These are phyloP conservation scores for Autographa pulchrina DNA, from an alignment of 2,888 invertebrate genomes.

Conservation along the genomic window DNA sequence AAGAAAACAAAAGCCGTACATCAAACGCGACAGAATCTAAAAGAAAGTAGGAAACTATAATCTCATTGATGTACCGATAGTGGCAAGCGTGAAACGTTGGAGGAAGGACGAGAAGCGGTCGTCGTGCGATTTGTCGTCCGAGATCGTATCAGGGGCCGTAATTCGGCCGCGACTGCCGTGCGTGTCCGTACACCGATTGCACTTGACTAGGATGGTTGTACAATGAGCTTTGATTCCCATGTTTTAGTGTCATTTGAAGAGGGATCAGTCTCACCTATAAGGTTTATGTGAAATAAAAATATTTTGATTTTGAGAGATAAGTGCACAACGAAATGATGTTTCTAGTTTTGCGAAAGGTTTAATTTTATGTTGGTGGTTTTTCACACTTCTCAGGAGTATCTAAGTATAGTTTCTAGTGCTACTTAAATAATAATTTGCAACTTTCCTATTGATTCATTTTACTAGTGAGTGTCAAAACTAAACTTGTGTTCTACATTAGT, in stretches of 20 bases:
- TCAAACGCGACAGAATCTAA: slow-evolving; percentile 46
- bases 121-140: slow-evolving; percentile 79
- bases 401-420: too few relatives aligned
- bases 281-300: too few relatives aligned
- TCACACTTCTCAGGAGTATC: too few relatives aligned
- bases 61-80: slow-evolving; percentile 56
- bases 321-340: too few relatives aligned
- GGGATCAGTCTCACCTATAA: too few relatives aligned
- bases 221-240: slow-evolving; percentile 50
- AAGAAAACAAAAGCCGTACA: slow-evolving; percentile 38
- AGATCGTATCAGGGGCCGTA: slow-evolving; percentile 77
- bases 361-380: too few relatives aligned
- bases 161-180: slow-evolving; percentile 81
- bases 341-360: too few relatives aligned
- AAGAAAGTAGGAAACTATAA: slow-evolving; percentile 54
- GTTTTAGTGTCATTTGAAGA: not conserved
- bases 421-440: too few relatives aligned
- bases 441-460: too few relatives aligned
- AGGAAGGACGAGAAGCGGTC: slow-evolving; percentile 55
- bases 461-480: too few relatives aligned
- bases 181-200: slow-evolving; percentile 78
- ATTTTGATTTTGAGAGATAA: too few relatives aligned
- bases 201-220: slow-evolving; percentile 56
- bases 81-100: slow-evolving; percentile 54
- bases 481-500: too few relatives aligned